Conservation (phyloP, 2,797 vertebrate species). For the Pseudochaenichthys georgianus region DNA sequence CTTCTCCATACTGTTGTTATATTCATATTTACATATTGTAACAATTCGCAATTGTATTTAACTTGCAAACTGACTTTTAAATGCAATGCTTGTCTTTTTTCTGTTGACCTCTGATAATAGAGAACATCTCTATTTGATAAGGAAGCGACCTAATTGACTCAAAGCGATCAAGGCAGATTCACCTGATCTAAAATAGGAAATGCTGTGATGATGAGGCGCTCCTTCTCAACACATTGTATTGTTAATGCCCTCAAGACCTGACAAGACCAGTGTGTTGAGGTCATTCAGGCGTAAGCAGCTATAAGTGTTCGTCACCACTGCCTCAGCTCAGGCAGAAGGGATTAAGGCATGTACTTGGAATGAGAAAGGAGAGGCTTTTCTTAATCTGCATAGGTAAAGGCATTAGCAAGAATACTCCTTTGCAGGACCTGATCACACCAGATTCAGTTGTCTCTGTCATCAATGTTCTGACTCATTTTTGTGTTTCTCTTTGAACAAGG, state of each 20-base stretch:
- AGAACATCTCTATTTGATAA: background rate
- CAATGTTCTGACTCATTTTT: conserved; percentile 43
- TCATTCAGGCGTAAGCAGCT: conserved; percentile 83
- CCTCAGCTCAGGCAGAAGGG: conserved; percentile 75
- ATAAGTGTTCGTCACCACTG: conserved; percentile 75
- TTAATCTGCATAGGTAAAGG: conserved; percentile 78
- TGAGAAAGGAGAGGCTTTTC: conserved; percentile 79
- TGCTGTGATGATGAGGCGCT: conserved; percentile 18
- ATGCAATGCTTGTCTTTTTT: background rate
- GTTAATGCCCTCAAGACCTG: conserved; percentile 49
- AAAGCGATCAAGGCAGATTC: background rate
- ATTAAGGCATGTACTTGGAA: conserved; percentile 84
- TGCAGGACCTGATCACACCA: conserved; percentile 33
- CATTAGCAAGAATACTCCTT: conserved; percentile 59
- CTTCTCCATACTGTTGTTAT: background rate
- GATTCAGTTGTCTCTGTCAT: conserved; percentile 19
- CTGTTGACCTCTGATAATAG: background rate
- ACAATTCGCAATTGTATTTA: background rate
- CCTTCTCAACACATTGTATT: conserved; percentile 35
- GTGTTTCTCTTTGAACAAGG: conserved; percentile 30
- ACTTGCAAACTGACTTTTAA: background rate
- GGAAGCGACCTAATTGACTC: background rate
- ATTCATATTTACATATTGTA: no score
- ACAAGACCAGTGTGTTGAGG: conserved; percentile 64
- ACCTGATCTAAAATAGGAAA: background rate